phyloP scores from a whole-genome alignment of 1,140 invertebrate species.

The Heliconius congener region DNA sequence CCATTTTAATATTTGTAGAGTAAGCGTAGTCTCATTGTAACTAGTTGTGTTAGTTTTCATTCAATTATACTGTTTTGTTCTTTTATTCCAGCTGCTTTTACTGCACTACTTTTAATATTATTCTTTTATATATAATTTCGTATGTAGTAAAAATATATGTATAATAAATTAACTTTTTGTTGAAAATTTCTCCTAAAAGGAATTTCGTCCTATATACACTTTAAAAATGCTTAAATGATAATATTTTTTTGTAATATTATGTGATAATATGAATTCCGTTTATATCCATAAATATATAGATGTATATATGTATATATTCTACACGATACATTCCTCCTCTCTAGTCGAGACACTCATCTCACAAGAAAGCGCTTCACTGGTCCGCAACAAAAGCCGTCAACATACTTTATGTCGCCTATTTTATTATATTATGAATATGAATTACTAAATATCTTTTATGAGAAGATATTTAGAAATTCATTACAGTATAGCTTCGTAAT shows the following conservation, averaged over 20 bases:
- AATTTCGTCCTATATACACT: too few species aligned
- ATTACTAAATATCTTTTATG: background rate
- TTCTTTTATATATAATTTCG: too few species aligned
- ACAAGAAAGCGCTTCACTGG: conserved; percentile 10
- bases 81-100: background rate
- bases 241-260: too few species aligned
- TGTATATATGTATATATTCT: background rate
- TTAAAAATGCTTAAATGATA: too few species aligned
- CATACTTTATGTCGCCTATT: conserved; percentile 1
- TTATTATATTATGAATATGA: background rate
- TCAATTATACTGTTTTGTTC: background rate
- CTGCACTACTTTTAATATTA: background rate
- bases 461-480: too few species aligned
- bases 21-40: background rate
- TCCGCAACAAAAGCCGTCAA: conserved; percentile 10
- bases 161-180: too few species aligned
- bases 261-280: too few species aligned
- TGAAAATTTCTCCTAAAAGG: too few species aligned
- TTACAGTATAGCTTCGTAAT: too few species aligned
- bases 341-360: conserved; percentile 4
- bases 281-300: background rate
- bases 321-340: background rate
- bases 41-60: background rate
- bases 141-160: too few species aligned
- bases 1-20: background rate